Conservation (phyloP, 2,797 vertebrate species). For the Gorsachius magnificus region DNA sequence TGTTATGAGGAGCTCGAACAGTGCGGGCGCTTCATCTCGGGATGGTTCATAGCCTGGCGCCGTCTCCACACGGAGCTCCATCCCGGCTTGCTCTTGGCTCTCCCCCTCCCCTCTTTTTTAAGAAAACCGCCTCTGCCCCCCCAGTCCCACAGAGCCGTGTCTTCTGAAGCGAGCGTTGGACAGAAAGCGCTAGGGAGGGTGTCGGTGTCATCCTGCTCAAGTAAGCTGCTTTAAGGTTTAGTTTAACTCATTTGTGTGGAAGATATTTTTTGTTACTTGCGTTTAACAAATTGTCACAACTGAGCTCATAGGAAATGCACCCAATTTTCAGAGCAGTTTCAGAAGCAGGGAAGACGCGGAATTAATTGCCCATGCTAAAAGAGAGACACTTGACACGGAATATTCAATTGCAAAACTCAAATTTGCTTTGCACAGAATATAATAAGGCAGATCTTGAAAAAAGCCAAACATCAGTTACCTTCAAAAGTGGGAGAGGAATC, state of each 20-base stretch:
- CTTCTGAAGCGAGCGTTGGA: neutral
- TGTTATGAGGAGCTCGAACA: neutral
- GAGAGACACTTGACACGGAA: neutral
- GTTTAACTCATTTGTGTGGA: neutral
- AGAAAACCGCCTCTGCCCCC: no score
- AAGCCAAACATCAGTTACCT: neutral
- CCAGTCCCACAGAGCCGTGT: neutral
- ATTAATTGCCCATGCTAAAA: constrained; percentile 2
- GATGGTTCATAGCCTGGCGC: neutral
- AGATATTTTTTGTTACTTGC: neutral
- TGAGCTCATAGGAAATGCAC: neutral
- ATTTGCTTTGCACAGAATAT: neutral
- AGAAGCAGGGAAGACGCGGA: neutral
- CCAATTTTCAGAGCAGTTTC: neutral
- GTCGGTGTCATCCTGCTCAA: neutral
- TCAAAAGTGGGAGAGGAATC: neutral
- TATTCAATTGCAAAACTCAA: neutral
- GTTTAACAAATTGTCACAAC: neutral
- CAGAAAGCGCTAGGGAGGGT: neutral
- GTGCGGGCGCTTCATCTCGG: accelerated
- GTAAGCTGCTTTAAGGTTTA: neutral
- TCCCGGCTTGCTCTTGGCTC: neutral
- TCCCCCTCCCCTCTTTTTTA: neutral
- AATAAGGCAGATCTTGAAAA: neutral
- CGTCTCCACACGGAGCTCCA: accelerated